phyloP scores from a whole-genome alignment of 2,113 vertebrate species.

The Struthio camelus region DNA sequence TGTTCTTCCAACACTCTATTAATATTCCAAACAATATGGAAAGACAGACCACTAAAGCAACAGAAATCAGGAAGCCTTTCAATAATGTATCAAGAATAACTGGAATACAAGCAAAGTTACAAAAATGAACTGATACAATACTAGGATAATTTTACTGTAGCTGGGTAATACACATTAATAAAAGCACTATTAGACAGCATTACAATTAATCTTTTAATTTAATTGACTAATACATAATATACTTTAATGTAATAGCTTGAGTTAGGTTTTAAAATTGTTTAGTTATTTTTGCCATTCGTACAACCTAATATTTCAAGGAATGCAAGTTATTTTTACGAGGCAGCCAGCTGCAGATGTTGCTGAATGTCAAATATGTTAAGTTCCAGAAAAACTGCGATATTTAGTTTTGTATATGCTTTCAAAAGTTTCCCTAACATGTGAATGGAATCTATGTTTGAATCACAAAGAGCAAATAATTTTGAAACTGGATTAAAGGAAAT shows the following conservation, averaged over 20 bases:
- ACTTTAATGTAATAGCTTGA: neutral
- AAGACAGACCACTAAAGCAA: neutral
- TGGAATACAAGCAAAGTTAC: neutral
- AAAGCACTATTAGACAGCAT: neutral
- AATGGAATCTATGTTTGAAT: slow-evolving; percentile 23
- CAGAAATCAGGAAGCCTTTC: neutral
- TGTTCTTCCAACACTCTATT: neutral
- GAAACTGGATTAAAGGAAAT: slow-evolving; percentile 1
- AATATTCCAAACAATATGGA: neutral
- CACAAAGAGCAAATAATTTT: neutral
- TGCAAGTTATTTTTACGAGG: slow-evolving; percentile 47
- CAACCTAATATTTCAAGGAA: slow-evolving; percentile 31
- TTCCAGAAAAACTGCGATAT: slow-evolving; percentile 40
- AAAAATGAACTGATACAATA: neutral
- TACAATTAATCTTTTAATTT: neutral
- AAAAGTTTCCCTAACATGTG: neutral
- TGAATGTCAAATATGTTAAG: neutral
- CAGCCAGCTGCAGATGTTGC: slow-evolving; percentile 9
- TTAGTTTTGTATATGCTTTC: slow-evolving; percentile 2
- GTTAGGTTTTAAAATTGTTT: slow-evolving; percentile 7
- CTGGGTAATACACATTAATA: neutral
- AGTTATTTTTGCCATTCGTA: neutral
- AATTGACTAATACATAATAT: neutral
- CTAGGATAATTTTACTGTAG: neutral
- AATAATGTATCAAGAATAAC: neutral